These are phyloP conservation scores for Aldabrachelys gigantea DNA, from an alignment of 2,113 vertebrate genomes.

Conservation along the genomic window DNA sequence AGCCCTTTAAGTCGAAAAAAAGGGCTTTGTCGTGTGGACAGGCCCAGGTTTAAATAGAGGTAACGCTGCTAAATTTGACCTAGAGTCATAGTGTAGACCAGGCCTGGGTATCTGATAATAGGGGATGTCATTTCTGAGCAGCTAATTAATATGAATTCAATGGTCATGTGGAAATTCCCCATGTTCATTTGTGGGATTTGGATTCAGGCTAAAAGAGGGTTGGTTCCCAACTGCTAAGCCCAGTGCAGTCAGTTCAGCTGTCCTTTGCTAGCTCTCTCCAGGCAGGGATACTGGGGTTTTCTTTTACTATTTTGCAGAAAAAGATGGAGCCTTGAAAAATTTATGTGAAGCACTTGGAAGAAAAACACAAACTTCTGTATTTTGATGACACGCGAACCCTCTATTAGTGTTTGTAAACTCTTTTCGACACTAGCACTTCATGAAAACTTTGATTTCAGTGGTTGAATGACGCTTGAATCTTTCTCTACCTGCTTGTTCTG, in stretches of 20 bases:
- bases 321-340: constrained; percentile 43
- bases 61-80: no score
- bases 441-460: constrained; percentile 68
- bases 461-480: constrained; percentile 65
- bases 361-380: not conserved
- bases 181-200: not conserved
- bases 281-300: not conserved
- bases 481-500: constrained; percentile 39
- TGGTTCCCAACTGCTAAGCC: rapidly evolving
- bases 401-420: constrained; percentile 67
- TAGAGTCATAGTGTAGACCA: no score
- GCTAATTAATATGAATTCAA: not conserved
- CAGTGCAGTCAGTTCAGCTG: rapidly evolving
- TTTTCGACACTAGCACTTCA: constrained; percentile 61
- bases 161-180: not conserved
- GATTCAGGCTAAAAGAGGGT: not conserved
- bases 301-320: not conserved
- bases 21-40: no score
- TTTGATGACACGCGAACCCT: constrained; percentile 45
- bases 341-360: not conserved
- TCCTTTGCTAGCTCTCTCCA: rapidly evolving
- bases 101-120: not conserved
- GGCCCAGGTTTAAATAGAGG: no score
- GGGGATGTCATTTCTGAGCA: not conserved
- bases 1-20: no score